Base-by-base conservation (phyloP, 2,797 vertebrate species). In the Melopsittacus undulatus region DNA sequence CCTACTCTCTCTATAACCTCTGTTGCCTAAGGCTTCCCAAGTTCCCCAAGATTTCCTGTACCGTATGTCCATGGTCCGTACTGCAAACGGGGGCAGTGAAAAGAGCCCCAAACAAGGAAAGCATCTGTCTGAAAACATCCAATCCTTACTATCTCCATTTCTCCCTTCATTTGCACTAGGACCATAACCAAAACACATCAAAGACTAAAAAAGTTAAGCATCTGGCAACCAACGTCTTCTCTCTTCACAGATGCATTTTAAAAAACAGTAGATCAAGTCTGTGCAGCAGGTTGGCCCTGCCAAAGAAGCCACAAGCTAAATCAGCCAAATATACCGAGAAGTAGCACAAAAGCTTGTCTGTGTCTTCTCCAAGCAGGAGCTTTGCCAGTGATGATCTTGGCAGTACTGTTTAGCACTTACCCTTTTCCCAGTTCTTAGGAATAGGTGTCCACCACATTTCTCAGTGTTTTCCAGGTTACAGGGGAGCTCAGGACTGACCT, bases 31-130 rank as follows among this genome's bases (percentile, higher is more conserved):
- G 61, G 64, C 61, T 89, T 42, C 72, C 48, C 61, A 38, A 54
- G 10, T 20, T 5, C 22, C 56, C 9, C n/a, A 34, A 30, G 63
- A 40, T 32, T 32, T 59, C 52, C 77, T 42, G 30, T 11, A 48
- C 6, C 0, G 1, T 22, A 51, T 7, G 4, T 11, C 19, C 42
- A 66, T 0, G 0, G 8, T 34, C n/a, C 30, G 2, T 10, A 29
- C 40, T 9, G 43, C 2, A 6, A 48, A 32, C 13, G 10, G 6
- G 51, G 49, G n/a, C 15, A 15, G 46, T 48, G 46, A 61, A 79
- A 30, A 90, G 11, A 34, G 34, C 29, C 26, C 21, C 81, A 36
- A 51, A 73, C 32, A 89, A 57, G 42, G 56, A 76, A 51, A 83
- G 75, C 40, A 38, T 43, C 61, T 70, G 30, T n/a, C 42, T 77